Evolutionary conservation across 2,113 vertebrate species (phyloP).

Genomic region (Mellivora capensis): DNA sequence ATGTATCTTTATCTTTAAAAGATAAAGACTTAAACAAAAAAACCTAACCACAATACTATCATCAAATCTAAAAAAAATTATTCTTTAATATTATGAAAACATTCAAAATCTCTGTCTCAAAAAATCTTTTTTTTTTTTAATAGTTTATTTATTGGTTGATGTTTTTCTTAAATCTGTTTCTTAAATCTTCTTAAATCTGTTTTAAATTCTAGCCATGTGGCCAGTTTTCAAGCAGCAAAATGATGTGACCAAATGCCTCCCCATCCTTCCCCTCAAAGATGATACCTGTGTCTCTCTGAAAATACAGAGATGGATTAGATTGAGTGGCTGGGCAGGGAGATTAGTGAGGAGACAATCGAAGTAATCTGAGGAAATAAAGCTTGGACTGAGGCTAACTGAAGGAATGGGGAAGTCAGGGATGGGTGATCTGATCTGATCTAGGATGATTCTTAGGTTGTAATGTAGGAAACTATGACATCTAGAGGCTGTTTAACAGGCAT

Average conservation of each 20-base stretch:
- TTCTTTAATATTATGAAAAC: not conserved
- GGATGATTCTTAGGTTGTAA: not conserved
- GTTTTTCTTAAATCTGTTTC: not conserved
- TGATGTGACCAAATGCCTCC: not conserved
- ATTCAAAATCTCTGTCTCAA: not conserved
- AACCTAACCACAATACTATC: not conserved
- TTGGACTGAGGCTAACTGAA: not conserved
- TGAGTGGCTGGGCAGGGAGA: not conserved
- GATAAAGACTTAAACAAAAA: not conserved
- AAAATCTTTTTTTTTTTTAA: too few relatives aligned
- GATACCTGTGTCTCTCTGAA: not conserved
- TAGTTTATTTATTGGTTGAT: not conserved
- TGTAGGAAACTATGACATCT: not conserved
- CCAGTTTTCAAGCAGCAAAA: not conserved
- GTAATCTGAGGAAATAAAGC: not conserved
- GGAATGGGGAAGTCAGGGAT: not conserved
- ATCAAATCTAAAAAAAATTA: not conserved
- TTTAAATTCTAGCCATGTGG: not conserved
- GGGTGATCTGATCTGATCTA: not conserved
- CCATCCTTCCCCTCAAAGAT: not conserved
- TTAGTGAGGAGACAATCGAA: not conserved
- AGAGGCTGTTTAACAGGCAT: not conserved
- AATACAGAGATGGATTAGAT: not conserved
- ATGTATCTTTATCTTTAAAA: not conserved
- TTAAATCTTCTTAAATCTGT: not conserved